Evolutionary conservation across 2,113 vertebrate species (phyloP).

Genomic region (Fukomys damarensis): DNA sequence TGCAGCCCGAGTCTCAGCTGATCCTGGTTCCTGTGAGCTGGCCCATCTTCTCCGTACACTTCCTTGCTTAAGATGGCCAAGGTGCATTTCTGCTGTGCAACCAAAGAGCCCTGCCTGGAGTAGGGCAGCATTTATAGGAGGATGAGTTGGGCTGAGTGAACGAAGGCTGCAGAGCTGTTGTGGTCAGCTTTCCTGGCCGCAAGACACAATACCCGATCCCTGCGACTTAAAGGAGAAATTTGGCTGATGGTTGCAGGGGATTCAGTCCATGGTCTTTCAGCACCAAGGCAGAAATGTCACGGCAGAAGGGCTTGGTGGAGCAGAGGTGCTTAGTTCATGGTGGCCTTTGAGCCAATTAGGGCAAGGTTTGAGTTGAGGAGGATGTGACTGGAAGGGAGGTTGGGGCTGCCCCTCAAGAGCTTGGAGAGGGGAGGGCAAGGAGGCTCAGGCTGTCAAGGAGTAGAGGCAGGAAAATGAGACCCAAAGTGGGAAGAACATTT

Average conservation of each 20-base stretch:
- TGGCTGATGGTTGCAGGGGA: background rate
- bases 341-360: background rate
- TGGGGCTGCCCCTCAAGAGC: background rate
- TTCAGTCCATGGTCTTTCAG: background rate
- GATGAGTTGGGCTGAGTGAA: background rate
- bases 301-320: background rate
- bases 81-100: conserved; percentile 37
- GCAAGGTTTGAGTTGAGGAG: background rate
- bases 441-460: background rate
- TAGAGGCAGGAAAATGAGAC: background rate
- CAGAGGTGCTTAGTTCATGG: background rate
- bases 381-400: background rate
- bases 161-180: background rate
- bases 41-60: background rate
- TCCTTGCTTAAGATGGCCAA: background rate
- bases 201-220: background rate
- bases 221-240: background rate
- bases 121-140: background rate
- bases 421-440: background rate
- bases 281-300: background rate
- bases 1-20: background rate
- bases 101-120: background rate
- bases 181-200: background rate
- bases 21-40: background rate
- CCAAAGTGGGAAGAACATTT: background rate